Evolutionary conservation across 2,797 vertebrate species (phyloP).

Genomic region (Echiichthys vipera): DNA sequence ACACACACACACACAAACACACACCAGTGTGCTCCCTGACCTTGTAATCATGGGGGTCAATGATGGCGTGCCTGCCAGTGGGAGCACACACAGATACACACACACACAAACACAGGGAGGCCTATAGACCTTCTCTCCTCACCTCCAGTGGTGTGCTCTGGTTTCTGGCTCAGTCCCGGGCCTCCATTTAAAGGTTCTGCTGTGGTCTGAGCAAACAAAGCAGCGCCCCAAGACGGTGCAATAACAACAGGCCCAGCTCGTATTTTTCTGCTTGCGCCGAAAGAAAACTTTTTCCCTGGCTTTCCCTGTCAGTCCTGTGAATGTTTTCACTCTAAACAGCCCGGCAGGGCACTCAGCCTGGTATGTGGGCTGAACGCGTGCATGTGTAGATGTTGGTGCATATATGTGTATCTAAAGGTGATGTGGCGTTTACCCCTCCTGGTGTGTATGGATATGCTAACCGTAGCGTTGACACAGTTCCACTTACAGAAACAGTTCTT

Average conservation of each 20-base stretch:
- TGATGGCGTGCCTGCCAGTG: slow-evolving; percentile 68
- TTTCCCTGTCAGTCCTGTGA: slow-evolving; percentile 80
- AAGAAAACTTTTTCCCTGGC: slow-evolving; percentile 85
- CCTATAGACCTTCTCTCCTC: slow-evolving; percentile 72
- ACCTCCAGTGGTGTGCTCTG: slow-evolving; percentile 77
- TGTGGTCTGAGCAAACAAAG: slow-evolving; percentile 87
- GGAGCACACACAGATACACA: slow-evolving; percentile 59
- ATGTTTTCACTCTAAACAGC: slow-evolving; percentile 87
- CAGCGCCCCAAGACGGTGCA: slow-evolving; percentile 73
- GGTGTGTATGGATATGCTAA: slow-evolving; percentile 30
- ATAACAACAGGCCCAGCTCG: slow-evolving; percentile 79
- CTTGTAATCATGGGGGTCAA: slow-evolving; percentile 81
- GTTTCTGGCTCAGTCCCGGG: slow-evolving; percentile 73
- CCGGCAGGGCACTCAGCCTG: slow-evolving; percentile 62
- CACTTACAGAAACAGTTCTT: slow-evolving; percentile 21
- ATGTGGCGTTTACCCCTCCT: slow-evolving; percentile 41
- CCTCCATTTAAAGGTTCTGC: slow-evolving; percentile 82
- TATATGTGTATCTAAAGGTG: slow-evolving; percentile 43
- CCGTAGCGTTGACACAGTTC: slow-evolving; percentile 26
- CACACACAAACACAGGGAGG: slow-evolving; percentile 60
- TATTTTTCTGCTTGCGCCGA: slow-evolving; percentile 84
- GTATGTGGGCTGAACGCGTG: slow-evolving; percentile 72
- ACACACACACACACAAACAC: slow-evolving; percentile 34
- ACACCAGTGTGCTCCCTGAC: slow-evolving; percentile 64
- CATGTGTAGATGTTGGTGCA: slow-evolving; percentile 52